These are phyloP conservation scores for Ctenoplectra terminalis DNA, from an alignment of 1,140 invertebrate genomes.

Conservation along the genomic window DNA sequence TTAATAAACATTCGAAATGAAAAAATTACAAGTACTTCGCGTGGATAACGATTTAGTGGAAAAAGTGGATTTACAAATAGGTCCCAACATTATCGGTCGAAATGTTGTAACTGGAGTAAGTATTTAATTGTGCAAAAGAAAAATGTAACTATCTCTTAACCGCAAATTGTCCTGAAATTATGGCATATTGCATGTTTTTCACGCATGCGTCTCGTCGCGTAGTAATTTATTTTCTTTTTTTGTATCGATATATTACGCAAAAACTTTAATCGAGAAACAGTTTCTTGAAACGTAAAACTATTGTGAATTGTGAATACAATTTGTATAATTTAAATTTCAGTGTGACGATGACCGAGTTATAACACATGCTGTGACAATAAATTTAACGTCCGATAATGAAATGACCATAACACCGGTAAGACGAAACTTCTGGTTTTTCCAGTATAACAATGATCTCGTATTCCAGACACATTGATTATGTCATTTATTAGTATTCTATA, in stretches of 20 bases:
- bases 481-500: slow-evolving; percentile 35
- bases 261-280: background rate
- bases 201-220: slow-evolving; percentile 18
- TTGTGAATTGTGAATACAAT: background rate
- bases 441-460: background rate
- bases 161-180: background rate
- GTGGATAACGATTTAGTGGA: slow-evolving; percentile 64
- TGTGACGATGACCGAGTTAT: slow-evolving; percentile 33
- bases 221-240: background rate
- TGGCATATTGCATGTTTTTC: background rate
- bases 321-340: slow-evolving; percentile 43
- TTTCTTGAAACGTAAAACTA: background rate
- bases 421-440: background rate
- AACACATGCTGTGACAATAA: slow-evolving; percentile 65
- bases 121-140: background rate
- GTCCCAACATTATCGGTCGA: slow-evolving; percentile 66
- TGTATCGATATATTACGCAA: background rate
- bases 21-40: slow-evolving; percentile 66
- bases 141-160: too few species aligned
- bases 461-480: background rate
- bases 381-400: slow-evolving; percentile 57
- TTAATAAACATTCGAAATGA: slow-evolving; percentile 33
- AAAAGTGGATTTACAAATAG: slow-evolving; percentile 62
- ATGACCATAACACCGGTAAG: slow-evolving; percentile 71
- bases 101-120: slow-evolving; percentile 55